phyloP scores from a whole-genome alignment of 2,113 vertebrate species.

The Myotis yumanensis region DNA sequence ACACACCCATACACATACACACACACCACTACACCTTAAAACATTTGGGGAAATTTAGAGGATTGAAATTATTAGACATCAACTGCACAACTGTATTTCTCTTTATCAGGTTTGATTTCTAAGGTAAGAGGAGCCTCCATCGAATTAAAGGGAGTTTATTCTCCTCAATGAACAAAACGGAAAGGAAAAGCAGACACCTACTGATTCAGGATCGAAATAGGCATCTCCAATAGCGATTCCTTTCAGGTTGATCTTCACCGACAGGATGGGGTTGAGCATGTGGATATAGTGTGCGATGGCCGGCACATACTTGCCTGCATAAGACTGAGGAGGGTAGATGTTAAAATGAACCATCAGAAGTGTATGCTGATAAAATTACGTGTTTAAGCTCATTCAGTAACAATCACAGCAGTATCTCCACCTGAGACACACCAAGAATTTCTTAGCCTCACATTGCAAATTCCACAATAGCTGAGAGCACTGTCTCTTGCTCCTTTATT shows the following conservation, averaged over 20 bases:
- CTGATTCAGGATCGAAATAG: slow-evolving; percentile 90
- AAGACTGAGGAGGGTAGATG: slow-evolving; percentile 79
- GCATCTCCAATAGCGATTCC: slow-evolving; percentile 87
- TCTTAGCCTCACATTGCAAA: background rate
- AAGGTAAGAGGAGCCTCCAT: slow-evolving; percentile 50
- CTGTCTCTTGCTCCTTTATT: background rate
- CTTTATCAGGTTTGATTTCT: slow-evolving; percentile 54
- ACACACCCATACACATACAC: background rate
- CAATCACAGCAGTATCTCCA: background rate
- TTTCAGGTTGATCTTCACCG: slow-evolving; percentile 88
- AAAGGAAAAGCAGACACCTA: slow-evolving; percentile 71
- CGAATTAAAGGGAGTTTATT: slow-evolving; percentile 26
- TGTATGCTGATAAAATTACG: no score
- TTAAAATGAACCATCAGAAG: background rate
- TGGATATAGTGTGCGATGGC: slow-evolving; percentile 89
- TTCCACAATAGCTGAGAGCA: background rate
- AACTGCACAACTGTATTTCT: slow-evolving; percentile 30
- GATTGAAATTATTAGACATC: slow-evolving; percentile 64
- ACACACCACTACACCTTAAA: background rate
- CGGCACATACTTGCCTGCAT: slow-evolving; percentile 89
- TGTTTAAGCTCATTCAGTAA: no score
- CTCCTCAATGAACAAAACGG: background rate
- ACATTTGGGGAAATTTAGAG: slow-evolving; percentile 67
- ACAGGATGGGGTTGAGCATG: slow-evolving; percentile 83
- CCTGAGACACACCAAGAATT: background rate